These are phyloP conservation scores for Hydropsyche tenuis DNA, from an alignment of 1,140 invertebrate genomes.

Conservation along the genomic window DNA sequence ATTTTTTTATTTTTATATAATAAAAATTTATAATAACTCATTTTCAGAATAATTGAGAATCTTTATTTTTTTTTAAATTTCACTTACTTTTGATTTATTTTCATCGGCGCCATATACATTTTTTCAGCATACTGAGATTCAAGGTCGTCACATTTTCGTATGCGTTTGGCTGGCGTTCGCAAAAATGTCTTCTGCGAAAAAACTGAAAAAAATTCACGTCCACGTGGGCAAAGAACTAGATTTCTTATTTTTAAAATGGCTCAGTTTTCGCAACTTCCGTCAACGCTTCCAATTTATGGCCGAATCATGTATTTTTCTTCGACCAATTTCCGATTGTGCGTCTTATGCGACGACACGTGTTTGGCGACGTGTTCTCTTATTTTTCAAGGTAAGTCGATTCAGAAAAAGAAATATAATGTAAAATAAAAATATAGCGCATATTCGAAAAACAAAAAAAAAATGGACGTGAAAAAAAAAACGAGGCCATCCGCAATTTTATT, in stretches of 20 bases:
- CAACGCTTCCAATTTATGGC: neutral
- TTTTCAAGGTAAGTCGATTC: constrained; percentile 2
- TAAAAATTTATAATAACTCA: too few species aligned
- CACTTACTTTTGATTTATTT: constrained; percentile 6
- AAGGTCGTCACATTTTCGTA: neutral
- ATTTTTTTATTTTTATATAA: too few species aligned
- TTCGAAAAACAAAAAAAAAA: neutral
- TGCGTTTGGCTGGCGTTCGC: constrained; percentile 1
- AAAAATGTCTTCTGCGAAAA: constrained; percentile 6
- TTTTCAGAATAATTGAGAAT: too few species aligned
- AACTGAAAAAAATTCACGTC: neutral
- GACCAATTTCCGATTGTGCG: too few species aligned
- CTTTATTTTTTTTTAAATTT: too few species aligned
- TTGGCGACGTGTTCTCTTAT: neutral
- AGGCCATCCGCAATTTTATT: constrained; percentile 47
- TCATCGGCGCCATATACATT: constrained; percentile 19
- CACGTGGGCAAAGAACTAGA: too few species aligned
- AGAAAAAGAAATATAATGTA: neutral
- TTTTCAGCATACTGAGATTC: constrained; percentile 20
- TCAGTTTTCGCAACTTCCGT: too few species aligned
- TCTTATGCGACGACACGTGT: neutral
- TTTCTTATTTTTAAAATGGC: too few species aligned
- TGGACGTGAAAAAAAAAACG: constrained; percentile 37
- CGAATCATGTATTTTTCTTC: too few species aligned
- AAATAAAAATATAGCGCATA: neutral